phyloP scores from a whole-genome alignment of 2,113 vertebrate genomes.

The Campylomormyrus numenius region DNA sequence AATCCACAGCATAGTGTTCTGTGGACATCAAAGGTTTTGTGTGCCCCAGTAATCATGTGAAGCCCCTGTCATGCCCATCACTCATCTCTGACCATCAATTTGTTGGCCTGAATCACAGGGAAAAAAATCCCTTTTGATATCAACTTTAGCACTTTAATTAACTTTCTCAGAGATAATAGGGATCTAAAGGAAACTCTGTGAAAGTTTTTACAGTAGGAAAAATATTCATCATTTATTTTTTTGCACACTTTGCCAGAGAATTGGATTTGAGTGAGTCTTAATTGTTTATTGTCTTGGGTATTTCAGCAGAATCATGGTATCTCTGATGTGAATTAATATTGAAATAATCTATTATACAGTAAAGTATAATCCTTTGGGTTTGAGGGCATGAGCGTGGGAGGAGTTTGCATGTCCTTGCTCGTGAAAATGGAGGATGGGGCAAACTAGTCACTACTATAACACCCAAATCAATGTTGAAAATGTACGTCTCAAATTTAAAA shows the following conservation, averaged over 20 bases:
- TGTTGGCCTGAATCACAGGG: conserved; percentile 35
- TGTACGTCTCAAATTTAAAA: too few relatives aligned
- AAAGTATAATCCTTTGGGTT: conserved; percentile 52
- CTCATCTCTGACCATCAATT: conserved; percentile 50
- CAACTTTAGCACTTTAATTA: conserved; percentile 68
- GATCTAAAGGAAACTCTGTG: conserved; percentile 50
- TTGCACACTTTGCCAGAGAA: conserved; percentile 57
- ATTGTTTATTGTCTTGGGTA: conserved; percentile 70
- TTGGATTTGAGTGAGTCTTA: conserved; percentile 57
- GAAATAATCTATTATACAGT: conserved; percentile 50
- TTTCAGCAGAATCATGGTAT: conserved; percentile 54
- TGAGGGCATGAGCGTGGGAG: conserved; percentile 40
- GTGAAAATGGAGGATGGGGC: conserved; percentile 23
- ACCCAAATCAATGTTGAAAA: not conserved
- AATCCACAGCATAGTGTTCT: conserved; percentile 55
- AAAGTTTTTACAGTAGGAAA: conserved; percentile 52
- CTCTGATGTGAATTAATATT: conserved; percentile 58
- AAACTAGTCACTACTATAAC: not conserved
- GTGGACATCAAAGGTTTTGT: conserved; percentile 57
- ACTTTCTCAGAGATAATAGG: conserved; percentile 67
- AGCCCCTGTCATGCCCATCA: conserved; percentile 64
- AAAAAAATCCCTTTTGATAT: conserved; percentile 66
- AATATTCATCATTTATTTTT: conserved; percentile 41
- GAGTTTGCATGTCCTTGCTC: conserved; percentile 42
- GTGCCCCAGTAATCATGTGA: conserved; percentile 61